phyloP scores from a whole-genome alignment of 2,888 invertebrate genomes.

The Trichogramma dendrolimi region DNA sequence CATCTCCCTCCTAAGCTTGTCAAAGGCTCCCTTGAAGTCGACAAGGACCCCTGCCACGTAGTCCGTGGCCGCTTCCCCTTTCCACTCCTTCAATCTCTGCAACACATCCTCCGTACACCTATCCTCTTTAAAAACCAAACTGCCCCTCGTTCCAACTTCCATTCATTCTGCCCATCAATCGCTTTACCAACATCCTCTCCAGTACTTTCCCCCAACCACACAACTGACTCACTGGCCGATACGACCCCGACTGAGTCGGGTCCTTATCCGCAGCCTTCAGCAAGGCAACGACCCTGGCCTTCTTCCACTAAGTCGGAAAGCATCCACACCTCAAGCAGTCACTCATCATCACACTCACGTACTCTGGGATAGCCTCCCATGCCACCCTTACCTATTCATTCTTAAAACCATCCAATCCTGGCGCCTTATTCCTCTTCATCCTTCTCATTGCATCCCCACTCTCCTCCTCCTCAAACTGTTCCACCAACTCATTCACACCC shows the following conservation, averaged over 20 bases:
- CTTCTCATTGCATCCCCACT: too few species aligned
- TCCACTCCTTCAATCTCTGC: too few species aligned
- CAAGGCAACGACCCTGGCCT: slow-evolving; percentile 4
- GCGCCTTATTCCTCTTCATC: too few species aligned
- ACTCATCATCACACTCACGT: slow-evolving; percentile 2
- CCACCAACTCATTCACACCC: too few species aligned
- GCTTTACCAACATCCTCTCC: slow-evolving; percentile 8
- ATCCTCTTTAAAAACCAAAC: slow-evolving; percentile 2
- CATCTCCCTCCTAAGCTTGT: too few species aligned
- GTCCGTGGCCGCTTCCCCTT: too few species aligned
- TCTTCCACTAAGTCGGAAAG: neutral
- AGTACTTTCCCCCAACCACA: slow-evolving; percentile 7
- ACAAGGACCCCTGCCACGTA: too few species aligned
- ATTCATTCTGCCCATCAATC: neutral
- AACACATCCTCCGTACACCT: neutral
- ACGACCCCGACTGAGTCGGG: neutral
- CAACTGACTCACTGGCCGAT: slow-evolving; percentile 8
- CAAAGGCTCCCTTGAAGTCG: too few species aligned
- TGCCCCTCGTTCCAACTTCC: slow-evolving; percentile 5
- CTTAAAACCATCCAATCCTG: neutral
- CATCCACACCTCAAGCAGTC: neutral
- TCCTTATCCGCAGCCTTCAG: slow-evolving; percentile 3
- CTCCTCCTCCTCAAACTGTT: too few species aligned
- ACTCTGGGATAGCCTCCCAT: slow-evolving; percentile 1
- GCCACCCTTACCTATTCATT: slow-evolving; percentile 2